Conservation (phyloP, 1,140 invertebrate genomes). For the Nasonia vitripennis region DNA sequence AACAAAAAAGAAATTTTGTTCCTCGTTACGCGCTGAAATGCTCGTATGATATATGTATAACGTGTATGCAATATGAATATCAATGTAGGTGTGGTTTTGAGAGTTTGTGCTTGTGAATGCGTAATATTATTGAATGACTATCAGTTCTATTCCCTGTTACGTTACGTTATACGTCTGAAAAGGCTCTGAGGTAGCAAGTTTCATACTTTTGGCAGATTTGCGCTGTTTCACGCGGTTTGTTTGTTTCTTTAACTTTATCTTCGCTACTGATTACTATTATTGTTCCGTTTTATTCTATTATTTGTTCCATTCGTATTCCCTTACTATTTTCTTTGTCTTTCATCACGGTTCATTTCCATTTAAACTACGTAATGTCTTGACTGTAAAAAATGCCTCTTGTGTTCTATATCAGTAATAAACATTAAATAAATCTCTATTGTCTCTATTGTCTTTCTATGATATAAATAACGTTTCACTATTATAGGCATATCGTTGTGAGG, state of each 20-base stretch:
- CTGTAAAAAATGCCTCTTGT: slow-evolving; percentile 51
- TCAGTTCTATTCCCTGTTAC: slow-evolving; percentile 54
- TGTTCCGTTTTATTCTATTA: slow-evolving; percentile 23
- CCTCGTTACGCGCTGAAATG: slow-evolving; percentile 17
- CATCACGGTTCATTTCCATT: slow-evolving; percentile 25
- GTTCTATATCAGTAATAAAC: slow-evolving; percentile 56
- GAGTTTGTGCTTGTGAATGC: neutral
- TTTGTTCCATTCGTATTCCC: slow-evolving; percentile 19
- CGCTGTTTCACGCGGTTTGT: slow-evolving; percentile 38
- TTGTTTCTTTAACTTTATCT: slow-evolving; percentile 27
- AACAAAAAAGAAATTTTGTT: slow-evolving; percentile 11
- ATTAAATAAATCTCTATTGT: slow-evolving; percentile 69
- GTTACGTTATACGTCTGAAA: slow-evolving; percentile 52
- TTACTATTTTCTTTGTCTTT: slow-evolving; percentile 25
- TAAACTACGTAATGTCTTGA: slow-evolving; percentile 23
- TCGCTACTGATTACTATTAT: slow-evolving; percentile 32
- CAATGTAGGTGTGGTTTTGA: slow-evolving; percentile 9
- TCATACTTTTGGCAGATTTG: slow-evolving; percentile 65
- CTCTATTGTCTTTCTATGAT: slow-evolving; percentile 65
- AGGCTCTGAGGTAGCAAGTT: slow-evolving; percentile 70
- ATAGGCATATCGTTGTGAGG: slow-evolving; percentile 65
- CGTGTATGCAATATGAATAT: slow-evolving; percentile 20
- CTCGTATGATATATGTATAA: slow-evolving; percentile 4
- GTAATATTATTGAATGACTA: slow-evolving; percentile 35
- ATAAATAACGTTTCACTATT: slow-evolving; percentile 59